Percentiles rank a stretch among this genome's conserved stretches.
Evolutionary conservation across 2,888 invertebrate species (phyloP).

Genomic region (Amaurobius ferox): DNA sequence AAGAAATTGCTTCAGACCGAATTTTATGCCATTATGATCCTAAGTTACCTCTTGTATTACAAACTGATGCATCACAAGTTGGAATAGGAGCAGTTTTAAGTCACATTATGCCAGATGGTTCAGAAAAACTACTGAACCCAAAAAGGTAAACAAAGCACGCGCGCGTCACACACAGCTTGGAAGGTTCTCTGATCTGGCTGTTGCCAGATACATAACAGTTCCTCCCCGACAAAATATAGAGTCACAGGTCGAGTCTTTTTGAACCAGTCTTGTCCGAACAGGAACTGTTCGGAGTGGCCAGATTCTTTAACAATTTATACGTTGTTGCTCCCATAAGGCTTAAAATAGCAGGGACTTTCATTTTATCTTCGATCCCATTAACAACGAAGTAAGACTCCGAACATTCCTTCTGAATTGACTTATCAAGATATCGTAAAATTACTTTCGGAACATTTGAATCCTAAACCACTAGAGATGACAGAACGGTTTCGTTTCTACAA

Average conservation of each 20-base stretch:
- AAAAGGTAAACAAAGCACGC: too few species aligned
- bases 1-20: conserved; percentile 45
- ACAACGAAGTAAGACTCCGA: conserved; percentile 44
- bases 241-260: too few species aligned
- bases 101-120: conserved; percentile 76
- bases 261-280: too few species aligned
- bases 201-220: conserved; percentile 45
- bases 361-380: conserved; percentile 41
- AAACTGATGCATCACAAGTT: conserved; percentile 76
- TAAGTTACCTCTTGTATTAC: conserved; percentile 74
- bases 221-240: too few species aligned
- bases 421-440: conserved; percentile 49
- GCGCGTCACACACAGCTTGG: too few species aligned
- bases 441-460: conserved; percentile 51
- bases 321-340: conserved; percentile 43
- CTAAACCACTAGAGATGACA: conserved; percentile 52
- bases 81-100: conserved; percentile 77
- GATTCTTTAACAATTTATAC: too few species aligned
- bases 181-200: conserved; percentile 39
- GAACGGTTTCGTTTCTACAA: conserved; percentile 54
- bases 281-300: too few species aligned
- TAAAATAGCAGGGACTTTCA: conserved; percentile 43
- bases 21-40: conserved; percentile 74
- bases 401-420: conserved; percentile 42
- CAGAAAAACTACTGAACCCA: too few species aligned